phyloP scores from a whole-genome alignment of 2,888 invertebrate genomes.

The Drosophila dives region DNA sequence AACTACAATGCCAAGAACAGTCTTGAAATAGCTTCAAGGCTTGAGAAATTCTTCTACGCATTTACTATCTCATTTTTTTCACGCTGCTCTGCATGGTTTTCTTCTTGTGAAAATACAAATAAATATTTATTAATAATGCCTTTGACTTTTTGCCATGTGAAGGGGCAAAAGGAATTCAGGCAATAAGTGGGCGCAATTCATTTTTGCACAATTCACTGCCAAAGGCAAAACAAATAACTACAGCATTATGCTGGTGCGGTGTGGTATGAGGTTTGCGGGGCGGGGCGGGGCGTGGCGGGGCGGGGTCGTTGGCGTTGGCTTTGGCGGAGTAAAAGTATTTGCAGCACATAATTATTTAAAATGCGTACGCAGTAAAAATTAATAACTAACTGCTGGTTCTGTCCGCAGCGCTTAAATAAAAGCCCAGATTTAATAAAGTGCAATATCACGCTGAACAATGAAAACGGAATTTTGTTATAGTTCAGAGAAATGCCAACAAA shows the following conservation, averaged over 20 bases:
- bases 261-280: constrained; percentile 5
- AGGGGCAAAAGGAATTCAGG: constrained; percentile 52
- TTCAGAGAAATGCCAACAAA: constrained; percentile 38
- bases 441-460: constrained; percentile 53
- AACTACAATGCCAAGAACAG: constrained; percentile 1
- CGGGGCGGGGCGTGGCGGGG: not conserved
- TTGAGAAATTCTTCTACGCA: constrained; percentile 11
- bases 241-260: not conserved
- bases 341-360: constrained; percentile 68
- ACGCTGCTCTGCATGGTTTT: constrained; percentile 1
- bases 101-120: constrained; percentile 8
- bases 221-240: constrained; percentile 76
- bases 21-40: constrained; percentile 11
- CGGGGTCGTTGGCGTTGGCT: not conserved
- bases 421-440: constrained; percentile 65
- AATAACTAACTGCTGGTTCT: constrained; percentile 67
- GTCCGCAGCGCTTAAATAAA: constrained; percentile 40
- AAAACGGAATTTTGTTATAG: constrained; percentile 39
- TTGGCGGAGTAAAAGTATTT: constrained; percentile 43
- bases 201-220: constrained; percentile 69
- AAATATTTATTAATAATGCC: constrained; percentile 53
- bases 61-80: not conserved
- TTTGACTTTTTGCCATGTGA: constrained; percentile 45
- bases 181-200: constrained; percentile 68
- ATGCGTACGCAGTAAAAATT: constrained; percentile 76